These are phyloP conservation scores for Mionectes olivaceus DNA, from an alignment of 2,797 vertebrate species.

Conservation along the genomic window DNA sequence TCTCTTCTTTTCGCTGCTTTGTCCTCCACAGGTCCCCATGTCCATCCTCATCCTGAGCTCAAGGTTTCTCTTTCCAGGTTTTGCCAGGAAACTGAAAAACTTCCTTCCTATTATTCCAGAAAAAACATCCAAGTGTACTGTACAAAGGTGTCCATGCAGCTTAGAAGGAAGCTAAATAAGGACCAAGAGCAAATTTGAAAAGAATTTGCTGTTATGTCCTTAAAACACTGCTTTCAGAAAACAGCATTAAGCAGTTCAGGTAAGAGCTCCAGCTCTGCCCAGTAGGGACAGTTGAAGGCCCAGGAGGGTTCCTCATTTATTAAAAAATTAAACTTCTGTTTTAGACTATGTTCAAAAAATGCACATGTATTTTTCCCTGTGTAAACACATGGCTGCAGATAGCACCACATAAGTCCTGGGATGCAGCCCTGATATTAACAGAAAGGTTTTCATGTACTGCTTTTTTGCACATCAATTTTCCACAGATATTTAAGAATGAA, in stretches of 20 bases:
- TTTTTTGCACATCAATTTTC: not conserved
- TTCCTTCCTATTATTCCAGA: not conserved
- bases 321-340: not conserved
- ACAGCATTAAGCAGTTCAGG: not conserved
- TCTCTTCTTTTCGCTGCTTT: too few relatives aligned
- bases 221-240: not conserved
- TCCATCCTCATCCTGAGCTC: not conserved
- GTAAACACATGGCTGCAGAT: rapidly evolving
- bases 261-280: not conserved
- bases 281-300: not conserved
- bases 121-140: not conserved
- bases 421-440: not conserved
- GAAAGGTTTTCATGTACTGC: not conserved
- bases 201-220: not conserved
- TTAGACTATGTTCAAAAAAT: not conserved
- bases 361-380: not conserved
- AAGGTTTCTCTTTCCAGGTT: not conserved
- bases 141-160: not conserved
- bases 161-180: not conserved
- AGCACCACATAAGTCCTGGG: not conserved
- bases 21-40: not conserved
- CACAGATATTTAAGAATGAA: not conserved
- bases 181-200: not conserved
- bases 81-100: not conserved
- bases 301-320: not conserved